These are phyloP conservation scores for Myrmophylax atrothorax DNA, from an alignment of 2,113 vertebrate genomes.

Conservation along the genomic window DNA sequence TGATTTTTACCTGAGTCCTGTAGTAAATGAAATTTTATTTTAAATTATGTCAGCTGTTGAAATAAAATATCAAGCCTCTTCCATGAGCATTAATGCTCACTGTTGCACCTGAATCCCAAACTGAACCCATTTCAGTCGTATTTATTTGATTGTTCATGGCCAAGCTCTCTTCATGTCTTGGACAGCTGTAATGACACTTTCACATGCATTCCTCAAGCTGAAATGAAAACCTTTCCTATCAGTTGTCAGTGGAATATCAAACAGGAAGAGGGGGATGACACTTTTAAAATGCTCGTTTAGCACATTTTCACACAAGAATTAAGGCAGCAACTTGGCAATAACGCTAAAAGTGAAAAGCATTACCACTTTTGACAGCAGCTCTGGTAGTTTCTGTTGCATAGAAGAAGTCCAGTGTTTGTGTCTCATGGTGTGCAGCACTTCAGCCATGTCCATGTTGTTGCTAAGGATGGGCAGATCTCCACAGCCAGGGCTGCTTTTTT, in stretches of 20 bases:
- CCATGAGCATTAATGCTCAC: neutral
- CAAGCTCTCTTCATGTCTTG: neutral
- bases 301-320: neutral
- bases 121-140: neutral
- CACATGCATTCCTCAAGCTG: neutral
- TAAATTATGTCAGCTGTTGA: neutral
- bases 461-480: neutral
- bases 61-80: neutral
- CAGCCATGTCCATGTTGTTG: neutral
- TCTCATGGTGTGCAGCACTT: neutral
- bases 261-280: neutral
- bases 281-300: neutral
- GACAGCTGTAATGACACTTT: neutral
- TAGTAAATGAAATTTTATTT: conserved; percentile 34
- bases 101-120: neutral
- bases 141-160: neutral
- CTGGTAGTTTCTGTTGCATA: neutral
- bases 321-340: neutral
- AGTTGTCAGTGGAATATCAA: neutral
- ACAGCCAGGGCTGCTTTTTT: neutral
- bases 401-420: neutral
- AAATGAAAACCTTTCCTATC: neutral
- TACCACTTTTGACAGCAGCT: neutral
- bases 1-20: neutral
- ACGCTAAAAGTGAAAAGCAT: accelerated